phyloP scores from a whole-genome alignment of 2,113 vertebrate species.

The Eptesicus fuscus region DNA sequence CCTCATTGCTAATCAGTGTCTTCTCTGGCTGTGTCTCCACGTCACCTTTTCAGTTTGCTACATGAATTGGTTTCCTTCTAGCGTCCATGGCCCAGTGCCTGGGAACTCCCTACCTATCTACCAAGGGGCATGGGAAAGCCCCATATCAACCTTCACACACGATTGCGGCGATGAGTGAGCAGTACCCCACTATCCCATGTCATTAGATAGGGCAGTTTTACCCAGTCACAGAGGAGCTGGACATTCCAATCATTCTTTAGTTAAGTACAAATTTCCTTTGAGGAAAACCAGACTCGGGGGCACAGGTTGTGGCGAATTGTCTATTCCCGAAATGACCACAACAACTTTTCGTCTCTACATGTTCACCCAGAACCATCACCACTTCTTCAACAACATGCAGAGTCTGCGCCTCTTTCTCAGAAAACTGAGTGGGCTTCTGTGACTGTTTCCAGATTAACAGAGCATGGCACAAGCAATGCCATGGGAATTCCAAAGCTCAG shows the following conservation, averaged over 20 bases:
- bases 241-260: constrained; percentile 40
- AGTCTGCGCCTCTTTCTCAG: neutral
- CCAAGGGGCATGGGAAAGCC: constrained; percentile 17
- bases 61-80: neutral
- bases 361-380: neutral
- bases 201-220: constrained; percentile 35
- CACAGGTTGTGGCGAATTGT: neutral
- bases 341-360: neutral
- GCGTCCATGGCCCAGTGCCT: neutral
- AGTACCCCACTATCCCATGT: neutral
- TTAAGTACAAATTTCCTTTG: constrained; percentile 39
- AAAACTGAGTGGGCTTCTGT: neutral
- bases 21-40: neutral
- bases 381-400: neutral
- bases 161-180: neutral
- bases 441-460: neutral
- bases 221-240: constrained; percentile 27
- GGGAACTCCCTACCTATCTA: constrained; percentile 37
- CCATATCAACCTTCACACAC: neutral
- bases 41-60: neutral
- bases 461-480: neutral
- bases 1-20: neutral
- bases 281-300: constrained; percentile 49
- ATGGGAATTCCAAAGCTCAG: neutral
- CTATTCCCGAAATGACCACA: neutral